Evolutionary conservation across 2,113 vertebrate species (phyloP).

Genomic region (Amblyopsis rosae): DNA sequence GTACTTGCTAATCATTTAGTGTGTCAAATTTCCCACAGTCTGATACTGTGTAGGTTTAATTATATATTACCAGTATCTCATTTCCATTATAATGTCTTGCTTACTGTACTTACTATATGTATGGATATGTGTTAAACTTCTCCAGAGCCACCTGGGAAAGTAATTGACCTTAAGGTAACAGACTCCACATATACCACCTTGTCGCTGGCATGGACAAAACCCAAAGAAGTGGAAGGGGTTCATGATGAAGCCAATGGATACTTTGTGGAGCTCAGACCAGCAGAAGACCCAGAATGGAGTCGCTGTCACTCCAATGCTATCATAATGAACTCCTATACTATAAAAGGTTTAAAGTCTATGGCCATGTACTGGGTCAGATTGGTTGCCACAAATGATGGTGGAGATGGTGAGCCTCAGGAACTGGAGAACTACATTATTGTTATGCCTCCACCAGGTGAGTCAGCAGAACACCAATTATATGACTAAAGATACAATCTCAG

Average conservation of each 20-base stretch:
- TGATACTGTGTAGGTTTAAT: too few relatives aligned
- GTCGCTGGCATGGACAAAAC: conserved; percentile 81
- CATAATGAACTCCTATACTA: conserved; percentile 68
- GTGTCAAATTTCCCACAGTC: too few relatives aligned
- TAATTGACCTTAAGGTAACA: conserved; percentile 80
- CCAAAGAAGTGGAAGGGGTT: conserved; percentile 68
- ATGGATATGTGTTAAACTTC: conserved; percentile 10
- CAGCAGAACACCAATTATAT: background rate
- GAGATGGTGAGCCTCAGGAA: conserved; percentile 71
- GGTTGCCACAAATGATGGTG: conserved; percentile 76
- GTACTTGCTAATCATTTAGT: too few relatives aligned
- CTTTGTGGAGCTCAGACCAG: conserved; percentile 80
- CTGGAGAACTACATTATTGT: conserved; percentile 73
- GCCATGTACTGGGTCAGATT: conserved; percentile 81
- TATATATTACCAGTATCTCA: background rate
- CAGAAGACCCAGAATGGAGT: conserved; percentile 76
- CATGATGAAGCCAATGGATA: conserved; percentile 80
- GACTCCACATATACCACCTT: conserved; percentile 79
- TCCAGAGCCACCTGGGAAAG: conserved; percentile 80
- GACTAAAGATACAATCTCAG: too few relatives aligned
- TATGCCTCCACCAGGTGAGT: conserved; percentile 75
- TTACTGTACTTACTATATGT: background rate
- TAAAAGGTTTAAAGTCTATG: conserved; percentile 80
- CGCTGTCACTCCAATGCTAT: conserved; percentile 76
- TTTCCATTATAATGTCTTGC: background rate